Conservation (phyloP, 2,797 vertebrate species). For the Neoniphon sammara region DNA sequence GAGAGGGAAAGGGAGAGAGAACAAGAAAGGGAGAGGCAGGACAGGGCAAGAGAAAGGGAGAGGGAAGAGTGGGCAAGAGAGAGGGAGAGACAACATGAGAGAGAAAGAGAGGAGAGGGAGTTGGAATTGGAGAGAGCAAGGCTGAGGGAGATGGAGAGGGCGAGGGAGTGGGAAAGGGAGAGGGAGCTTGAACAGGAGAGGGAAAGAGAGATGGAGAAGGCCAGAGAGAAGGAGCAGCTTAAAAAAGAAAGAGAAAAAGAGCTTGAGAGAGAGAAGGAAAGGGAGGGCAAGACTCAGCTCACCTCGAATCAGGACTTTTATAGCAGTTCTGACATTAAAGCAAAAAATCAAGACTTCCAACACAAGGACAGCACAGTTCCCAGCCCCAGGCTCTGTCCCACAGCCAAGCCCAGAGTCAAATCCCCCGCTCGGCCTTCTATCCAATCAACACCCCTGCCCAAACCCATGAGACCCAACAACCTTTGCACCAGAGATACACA, state of each 20-base stretch:
- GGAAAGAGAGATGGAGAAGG: slow-evolving; percentile 36
- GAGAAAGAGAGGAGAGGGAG: slow-evolving; percentile 49
- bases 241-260: slow-evolving; percentile 48
- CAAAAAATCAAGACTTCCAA: slow-evolving; percentile 53
- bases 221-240: slow-evolving; percentile 49
- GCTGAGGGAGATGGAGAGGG: slow-evolving; percentile 53
- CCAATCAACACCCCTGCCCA: slow-evolving; percentile 60
- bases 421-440: slow-evolving; percentile 78
- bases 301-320: slow-evolving; percentile 54
- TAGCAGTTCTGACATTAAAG: slow-evolving; percentile 30
- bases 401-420: slow-evolving; percentile 45
- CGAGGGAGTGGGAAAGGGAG: slow-evolving; percentile 61
- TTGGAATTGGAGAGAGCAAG: slow-evolving; percentile 53
- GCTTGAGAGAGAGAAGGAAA: slow-evolving; percentile 39
- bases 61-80: slow-evolving; percentile 55
- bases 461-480: slow-evolving; percentile 52
- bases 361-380: slow-evolving; percentile 42
- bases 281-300: slow-evolving; percentile 48
- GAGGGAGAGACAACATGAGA: slow-evolving; percentile 55
- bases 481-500: slow-evolving; percentile 51
- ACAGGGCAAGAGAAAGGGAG: slow-evolving; percentile 37
- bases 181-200: slow-evolving; percentile 10
- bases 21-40: slow-evolving; percentile 52
- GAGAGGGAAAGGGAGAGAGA: slow-evolving; percentile 51
- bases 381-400: slow-evolving; percentile 45